phyloP scores from a whole-genome alignment of 1,140 invertebrate species.

The Rhagoletis zephyria region DNA sequence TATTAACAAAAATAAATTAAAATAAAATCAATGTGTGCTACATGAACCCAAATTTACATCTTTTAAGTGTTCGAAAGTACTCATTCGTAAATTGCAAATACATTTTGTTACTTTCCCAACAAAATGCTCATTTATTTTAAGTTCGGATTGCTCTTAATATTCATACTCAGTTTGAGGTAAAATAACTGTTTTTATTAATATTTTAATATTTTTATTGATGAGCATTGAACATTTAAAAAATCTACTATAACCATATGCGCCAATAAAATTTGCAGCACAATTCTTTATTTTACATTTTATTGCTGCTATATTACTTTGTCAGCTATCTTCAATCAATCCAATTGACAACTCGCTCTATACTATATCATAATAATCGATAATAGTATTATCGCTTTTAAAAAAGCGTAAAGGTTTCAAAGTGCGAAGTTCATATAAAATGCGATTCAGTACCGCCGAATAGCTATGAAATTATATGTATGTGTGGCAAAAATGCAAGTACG shows the following conservation, averaged over 20 bases:
- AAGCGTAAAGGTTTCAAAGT: constrained; percentile 3
- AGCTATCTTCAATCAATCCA: too few relatives aligned
- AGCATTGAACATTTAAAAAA: too few relatives aligned
- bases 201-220: constrained; percentile 27
- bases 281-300: background rate
- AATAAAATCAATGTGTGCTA: too few relatives aligned
- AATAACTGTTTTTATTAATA: constrained; percentile 22
- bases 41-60: too few relatives aligned
- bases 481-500: too few relatives aligned
- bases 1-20: too few relatives aligned
- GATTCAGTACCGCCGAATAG: background rate
- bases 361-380: constrained; percentile 1
- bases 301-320: background rate
- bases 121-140: constrained; percentile 64
- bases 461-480: background rate
- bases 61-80: background rate
- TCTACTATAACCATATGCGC: too few relatives aligned
- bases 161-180: constrained; percentile 71
- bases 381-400: background rate
- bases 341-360: background rate
- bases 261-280: too few relatives aligned
- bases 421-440: background rate
- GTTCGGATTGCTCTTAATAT: constrained; percentile 71
- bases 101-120: background rate
- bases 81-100: background rate